A percentile compares a stretch with the other conserved stretches of the same genome.
Evolutionary conservation across 2,113 vertebrate species (phyloP).

Genomic region (Odobenus rosmarus): DNA sequence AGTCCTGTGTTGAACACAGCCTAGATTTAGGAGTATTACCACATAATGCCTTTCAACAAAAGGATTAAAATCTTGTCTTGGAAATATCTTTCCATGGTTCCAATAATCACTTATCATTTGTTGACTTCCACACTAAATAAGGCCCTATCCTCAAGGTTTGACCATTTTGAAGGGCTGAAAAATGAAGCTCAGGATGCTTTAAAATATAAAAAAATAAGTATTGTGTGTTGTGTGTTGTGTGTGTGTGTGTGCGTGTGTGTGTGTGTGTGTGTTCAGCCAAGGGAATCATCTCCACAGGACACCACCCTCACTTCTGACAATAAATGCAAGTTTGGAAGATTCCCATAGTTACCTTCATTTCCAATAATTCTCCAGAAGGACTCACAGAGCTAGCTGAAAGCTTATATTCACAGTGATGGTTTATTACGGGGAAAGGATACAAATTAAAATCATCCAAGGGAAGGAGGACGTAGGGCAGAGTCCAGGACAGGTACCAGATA

Average conservation of each 20-base stretch:
- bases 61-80: not conserved
- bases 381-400: not conserved
- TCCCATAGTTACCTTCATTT: not conserved
- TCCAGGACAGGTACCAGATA: not conserved
- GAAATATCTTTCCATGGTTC: not conserved
- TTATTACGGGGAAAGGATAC: not conserved
- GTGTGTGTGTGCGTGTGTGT: not conserved
- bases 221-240: not conserved
- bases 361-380: not conserved
- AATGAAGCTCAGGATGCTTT: not conserved
- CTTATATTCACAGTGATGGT: not conserved
- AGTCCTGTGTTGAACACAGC: not conserved
- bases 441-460: not conserved
- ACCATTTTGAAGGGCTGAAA: not conserved
- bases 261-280: not conserved
- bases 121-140: not conserved
- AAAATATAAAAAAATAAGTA: not conserved
- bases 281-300: not conserved
- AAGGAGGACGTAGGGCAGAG: accelerated
- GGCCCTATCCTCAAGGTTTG: not conserved
- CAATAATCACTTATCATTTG: not conserved
- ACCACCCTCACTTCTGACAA: not conserved
- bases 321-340: not conserved
- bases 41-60: not conserved
- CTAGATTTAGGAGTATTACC: not conserved